Evolutionary conservation across 1,140 invertebrate genomes (phyloP), one percentile per base, ranked within the genome.

Genomic region (Magallana angulata): DNA sequence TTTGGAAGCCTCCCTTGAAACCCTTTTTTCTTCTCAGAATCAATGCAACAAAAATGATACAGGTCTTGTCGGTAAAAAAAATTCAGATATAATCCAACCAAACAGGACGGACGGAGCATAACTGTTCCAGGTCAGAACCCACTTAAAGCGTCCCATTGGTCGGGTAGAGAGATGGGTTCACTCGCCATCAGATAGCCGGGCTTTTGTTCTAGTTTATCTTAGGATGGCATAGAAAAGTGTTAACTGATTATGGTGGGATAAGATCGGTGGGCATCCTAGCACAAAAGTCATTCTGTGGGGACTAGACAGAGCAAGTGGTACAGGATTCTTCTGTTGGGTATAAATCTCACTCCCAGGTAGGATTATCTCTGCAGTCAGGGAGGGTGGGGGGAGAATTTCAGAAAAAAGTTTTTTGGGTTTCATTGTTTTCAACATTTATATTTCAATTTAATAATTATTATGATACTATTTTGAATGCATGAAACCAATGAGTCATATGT

Each of bases 201-300:
- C 24, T 76, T 76, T 76, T 76, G 68, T 76, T 76, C 68, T 76
- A 76, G 68, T 76, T 76, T 76, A 76, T 76, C 68, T 76, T 30
- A 76, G 68, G 68, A 76, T 76, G 68, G 68, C 68, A 76, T 76
- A 76, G 68, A 76, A 76, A 76, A 76, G 68, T 76, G 68, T 76
- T 76, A 76, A 76, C 68, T 30, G 68, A 76, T 76, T 76, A 76
- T 1, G 68, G 24, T 76, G 36, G 68, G 68, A 76, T 76, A 76
- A 76, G 24, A 76, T 76, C 68, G 14, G 68, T 30, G 24, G 68
- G 68, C 68, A 76, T 76, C 68, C 24, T 76, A 76, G 68, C 68
- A 76, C 68, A 76, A 76, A 76, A 76, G 68, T 76, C 68, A 76
- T 76, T 76, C 68, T 76, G 11, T 11, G 18, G 24, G 7, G 36